Percentiles rank a stretch among this genome's conserved stretches.
These are phyloP conservation scores for Geopemphigus sp. DNA, from an alignment of 1,140 invertebrate species.

Conservation along the genomic window DNA sequence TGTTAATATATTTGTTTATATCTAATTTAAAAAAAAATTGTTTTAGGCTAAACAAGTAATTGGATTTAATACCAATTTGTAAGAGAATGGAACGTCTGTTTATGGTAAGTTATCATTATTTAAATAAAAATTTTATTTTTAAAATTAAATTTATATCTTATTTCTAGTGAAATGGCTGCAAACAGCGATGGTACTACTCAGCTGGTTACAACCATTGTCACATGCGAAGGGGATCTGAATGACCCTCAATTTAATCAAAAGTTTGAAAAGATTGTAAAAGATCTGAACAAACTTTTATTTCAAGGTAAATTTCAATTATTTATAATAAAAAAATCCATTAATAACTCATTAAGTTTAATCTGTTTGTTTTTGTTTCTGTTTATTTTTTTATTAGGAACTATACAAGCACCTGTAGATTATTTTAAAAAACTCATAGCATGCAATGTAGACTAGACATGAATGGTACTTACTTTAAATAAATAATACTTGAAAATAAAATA, in stretches of 20 bases:
- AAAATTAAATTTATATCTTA: constrained; percentile 52
- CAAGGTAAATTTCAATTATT: constrained; percentile 59
- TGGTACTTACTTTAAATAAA: constrained; percentile 39
- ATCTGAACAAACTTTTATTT: constrained; percentile 68
- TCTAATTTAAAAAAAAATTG: too few relatives aligned
- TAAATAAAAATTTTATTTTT: neutral
- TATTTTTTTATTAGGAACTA: constrained; percentile 49
- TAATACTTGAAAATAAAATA: neutral
- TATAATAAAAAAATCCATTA: neutral
- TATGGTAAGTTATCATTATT: constrained; percentile 31
- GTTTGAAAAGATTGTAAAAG: constrained; percentile 67
- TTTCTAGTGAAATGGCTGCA: constrained; percentile 67
- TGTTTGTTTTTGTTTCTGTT: constrained; percentile 34
- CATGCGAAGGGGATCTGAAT: constrained; percentile 74
- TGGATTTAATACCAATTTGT: constrained; percentile 41
- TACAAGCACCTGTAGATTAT: constrained; percentile 49
- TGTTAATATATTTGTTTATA: too few relatives aligned
- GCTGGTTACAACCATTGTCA: constrained; percentile 71
- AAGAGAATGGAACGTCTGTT: constrained; percentile 50
- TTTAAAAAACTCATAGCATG: constrained; percentile 49
- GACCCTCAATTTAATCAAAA: constrained; percentile 71
- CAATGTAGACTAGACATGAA: constrained; percentile 50
- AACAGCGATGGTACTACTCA: constrained; percentile 65
- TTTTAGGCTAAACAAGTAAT: constrained; percentile 42
- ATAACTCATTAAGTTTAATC: constrained; percentile 34